These are phyloP conservation scores for Sarotherodon lohbergeri DNA, from an alignment of 2,113 vertebrate genomes.

Conservation along the genomic window DNA sequence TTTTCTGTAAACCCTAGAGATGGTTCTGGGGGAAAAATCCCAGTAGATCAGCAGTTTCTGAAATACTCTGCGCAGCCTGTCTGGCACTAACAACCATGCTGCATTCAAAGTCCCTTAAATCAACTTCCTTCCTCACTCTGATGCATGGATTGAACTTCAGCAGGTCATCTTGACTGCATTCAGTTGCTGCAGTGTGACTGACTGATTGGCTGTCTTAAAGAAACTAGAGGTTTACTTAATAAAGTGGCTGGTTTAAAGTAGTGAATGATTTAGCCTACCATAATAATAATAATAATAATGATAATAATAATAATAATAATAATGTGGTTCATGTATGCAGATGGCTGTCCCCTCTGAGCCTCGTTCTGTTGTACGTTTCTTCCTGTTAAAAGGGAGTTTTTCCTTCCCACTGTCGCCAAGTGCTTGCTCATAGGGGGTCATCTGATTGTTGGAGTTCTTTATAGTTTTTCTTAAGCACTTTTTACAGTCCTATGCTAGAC, in stretches of 20 bases:
- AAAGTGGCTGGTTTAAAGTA: neutral
- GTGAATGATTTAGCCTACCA: neutral
- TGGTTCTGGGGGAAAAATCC: neutral
- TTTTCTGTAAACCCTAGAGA: neutral
- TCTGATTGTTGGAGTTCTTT: neutral
- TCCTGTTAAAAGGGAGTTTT: neutral
- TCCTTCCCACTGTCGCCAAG: neutral
- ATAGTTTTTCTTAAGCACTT: neutral
- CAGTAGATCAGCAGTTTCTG: neutral
- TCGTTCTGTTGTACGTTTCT: neutral
- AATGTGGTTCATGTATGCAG: neutral
- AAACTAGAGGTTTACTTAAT: neutral
- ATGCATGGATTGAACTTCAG: neutral
- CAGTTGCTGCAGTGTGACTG: neutral
- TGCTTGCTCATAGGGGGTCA: neutral
- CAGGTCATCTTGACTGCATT: neutral
- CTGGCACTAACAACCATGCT: neutral
- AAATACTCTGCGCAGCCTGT: neutral
- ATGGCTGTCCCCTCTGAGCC: neutral
- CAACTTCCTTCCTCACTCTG: neutral
- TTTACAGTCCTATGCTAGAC: neutral
- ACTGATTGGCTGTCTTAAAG: neutral
- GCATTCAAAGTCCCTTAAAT: neutral
- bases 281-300: neutral
- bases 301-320: neutral